A percentile compares a stretch with the other conserved stretches of the same genome.
Conservation (phyloP, 2,113 vertebrate species). For the Eubucco bourcierii region DNA sequence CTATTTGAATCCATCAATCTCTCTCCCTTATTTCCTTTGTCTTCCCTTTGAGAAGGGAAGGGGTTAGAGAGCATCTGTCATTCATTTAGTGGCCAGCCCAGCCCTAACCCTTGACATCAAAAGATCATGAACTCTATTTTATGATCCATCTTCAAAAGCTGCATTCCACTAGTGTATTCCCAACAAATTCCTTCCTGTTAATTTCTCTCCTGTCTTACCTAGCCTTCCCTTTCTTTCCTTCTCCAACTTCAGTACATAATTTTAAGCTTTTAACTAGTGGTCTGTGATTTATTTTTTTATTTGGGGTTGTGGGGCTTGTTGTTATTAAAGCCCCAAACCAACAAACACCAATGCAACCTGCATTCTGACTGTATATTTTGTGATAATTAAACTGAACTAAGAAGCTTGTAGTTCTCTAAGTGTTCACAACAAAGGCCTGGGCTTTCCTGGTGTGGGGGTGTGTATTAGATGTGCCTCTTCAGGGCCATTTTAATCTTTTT, state of each 20-base stretch:
- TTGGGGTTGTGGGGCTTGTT: not conserved
- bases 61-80: too few relatives aligned
- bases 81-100: too few relatives aligned
- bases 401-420: not conserved
- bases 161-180: not conserved
- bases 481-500: not conserved
- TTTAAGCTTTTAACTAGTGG: not conserved
- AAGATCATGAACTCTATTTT: not conserved
- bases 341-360: not conserved
- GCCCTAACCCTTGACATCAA: not conserved
- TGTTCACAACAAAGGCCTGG: not conserved
- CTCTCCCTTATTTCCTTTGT: too few relatives aligned
- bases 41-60: too few relatives aligned
- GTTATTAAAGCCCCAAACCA: not conserved
- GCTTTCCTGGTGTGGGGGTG: rapidly evolving
- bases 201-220: not conserved
- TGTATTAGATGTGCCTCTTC: not conserved
- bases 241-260: not conserved
- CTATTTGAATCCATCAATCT: too few relatives aligned
- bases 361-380: not conserved
- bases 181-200: not conserved
- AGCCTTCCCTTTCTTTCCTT: not conserved
- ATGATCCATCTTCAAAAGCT: not conserved
- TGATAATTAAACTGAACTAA: not conserved
- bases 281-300: not conserved